Evolutionary conservation across 2,113 vertebrate species (phyloP), one percentile per base, ranked within the genome.

Genomic region (Naja naja): DNA sequence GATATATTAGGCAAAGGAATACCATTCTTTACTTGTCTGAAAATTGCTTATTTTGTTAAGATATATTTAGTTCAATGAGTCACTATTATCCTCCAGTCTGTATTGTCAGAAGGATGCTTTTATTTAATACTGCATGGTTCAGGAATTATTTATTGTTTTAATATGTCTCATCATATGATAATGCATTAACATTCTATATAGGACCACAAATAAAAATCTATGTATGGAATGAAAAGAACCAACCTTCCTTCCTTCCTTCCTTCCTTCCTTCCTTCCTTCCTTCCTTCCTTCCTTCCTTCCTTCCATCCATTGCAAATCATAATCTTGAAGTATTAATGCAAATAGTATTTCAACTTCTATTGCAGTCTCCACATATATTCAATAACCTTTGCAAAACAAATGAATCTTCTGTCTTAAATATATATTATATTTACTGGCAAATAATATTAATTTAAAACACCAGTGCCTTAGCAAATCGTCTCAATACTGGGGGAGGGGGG

Each of bases 81-180:
- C 23, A 64, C 91, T 11, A 69, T 23, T 90, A 81, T 43, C 86
- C 0, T 2, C 85, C 93, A 91, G 90, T 58, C 89, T 25, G 89
- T 89, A 55, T 27, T 93, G 90, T 64, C 16, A 18, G 1, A 60
- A 58, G 23, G 64, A 89, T 91, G 85, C 92, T 93, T 81, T 49
- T 27, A 87, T 88, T 94, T 92, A 22, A 69, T 93, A 85, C 94
- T 91, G 88, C 43, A 81, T 25, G 43, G 43, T 90, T 90, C 43
- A 45, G 93, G 89, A 93, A 81, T 95, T 85, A 64, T 85, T 96
- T 96, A 69, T 96, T 93, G 86, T 95, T 94, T 91, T 95, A 54
- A 93, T 90, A 85, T 93, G 54, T 90, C 30, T 96, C 94, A 45
- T 85, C 85, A 14, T 58, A 47, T n/a, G 87, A 56, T 87, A 89